Percentiles rank a stretch among this genome's conserved stretches.
Evolutionary conservation across 1,140 invertebrate species (phyloP).

Genomic region (Meloidogyne floridensis): DNA sequence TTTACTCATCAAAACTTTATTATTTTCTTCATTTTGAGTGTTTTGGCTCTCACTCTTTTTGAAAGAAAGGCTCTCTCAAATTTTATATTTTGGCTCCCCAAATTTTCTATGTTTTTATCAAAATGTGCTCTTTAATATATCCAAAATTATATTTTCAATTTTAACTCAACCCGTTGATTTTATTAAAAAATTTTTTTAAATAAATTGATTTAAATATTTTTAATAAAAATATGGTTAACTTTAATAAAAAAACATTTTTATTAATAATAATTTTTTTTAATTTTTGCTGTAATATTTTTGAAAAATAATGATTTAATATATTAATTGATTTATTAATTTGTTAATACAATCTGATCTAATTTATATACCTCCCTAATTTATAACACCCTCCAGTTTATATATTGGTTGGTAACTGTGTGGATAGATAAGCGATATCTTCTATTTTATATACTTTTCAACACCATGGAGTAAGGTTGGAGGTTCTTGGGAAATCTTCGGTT

Average conservation of each 20-base stretch:
- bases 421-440: too few relatives aligned
- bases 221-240: background rate
- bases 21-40: background rate
- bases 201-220: conserved; percentile 1
- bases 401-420: too few relatives aligned
- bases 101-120: background rate
- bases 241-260: background rate
- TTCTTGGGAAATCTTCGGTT: too few relatives aligned
- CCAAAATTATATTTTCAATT: background rate
- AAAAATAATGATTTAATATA: too few relatives aligned
- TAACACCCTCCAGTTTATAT: too few relatives aligned
- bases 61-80: background rate
- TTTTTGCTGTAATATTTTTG: too few relatives aligned
- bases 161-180: background rate
- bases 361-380: too few relatives aligned
- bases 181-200: background rate
- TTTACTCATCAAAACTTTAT: background rate
- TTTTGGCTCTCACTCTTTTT: conserved; percentile 1
- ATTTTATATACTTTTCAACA: too few relatives aligned
- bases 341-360: too few relatives aligned
- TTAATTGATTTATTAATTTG: too few relatives aligned
- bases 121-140: background rate
- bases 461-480: too few relatives aligned
- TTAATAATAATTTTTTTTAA: background rate
- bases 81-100: background rate